phyloP scores from a whole-genome alignment of 2,113 vertebrate species.

The Apaloderma vittatum region DNA sequence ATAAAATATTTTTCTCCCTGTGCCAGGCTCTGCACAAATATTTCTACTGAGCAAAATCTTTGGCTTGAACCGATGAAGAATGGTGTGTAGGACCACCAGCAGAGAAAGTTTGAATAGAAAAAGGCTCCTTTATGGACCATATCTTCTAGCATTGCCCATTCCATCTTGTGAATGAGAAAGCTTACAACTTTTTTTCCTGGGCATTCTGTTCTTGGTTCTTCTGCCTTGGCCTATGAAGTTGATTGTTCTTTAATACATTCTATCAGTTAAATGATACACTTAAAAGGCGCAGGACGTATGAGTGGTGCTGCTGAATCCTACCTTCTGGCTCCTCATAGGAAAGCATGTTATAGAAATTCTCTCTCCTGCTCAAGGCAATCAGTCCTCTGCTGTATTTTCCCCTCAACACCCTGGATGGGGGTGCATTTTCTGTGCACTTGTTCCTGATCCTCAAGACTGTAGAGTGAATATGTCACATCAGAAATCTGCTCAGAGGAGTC shows the following conservation, averaged over 20 bases:
- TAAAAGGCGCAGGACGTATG: neutral
- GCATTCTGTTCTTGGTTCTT: neutral
- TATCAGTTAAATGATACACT: neutral
- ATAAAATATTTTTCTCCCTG: neutral
- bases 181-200: accelerated
- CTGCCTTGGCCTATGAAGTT: neutral
- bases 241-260: neutral
- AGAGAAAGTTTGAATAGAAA: neutral
- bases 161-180: neutral
- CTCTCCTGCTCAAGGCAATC: neutral
- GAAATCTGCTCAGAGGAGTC: neutral
- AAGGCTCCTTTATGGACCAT: neutral
- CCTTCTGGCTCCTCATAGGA: neutral
- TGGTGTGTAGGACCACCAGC: neutral
- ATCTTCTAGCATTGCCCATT: neutral
- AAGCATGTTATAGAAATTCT: neutral
- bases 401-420: neutral
- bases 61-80: neutral
- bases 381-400: neutral
- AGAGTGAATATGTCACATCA: neutral
- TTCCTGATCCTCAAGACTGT: neutral
- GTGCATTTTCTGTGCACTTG: neutral
- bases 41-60: neutral
- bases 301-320: neutral
- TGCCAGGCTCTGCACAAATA: neutral